These are phyloP conservation scores for Himalopsyche tibetana DNA, from an alignment of 2,888 invertebrate species.

Conservation along the genomic window DNA sequence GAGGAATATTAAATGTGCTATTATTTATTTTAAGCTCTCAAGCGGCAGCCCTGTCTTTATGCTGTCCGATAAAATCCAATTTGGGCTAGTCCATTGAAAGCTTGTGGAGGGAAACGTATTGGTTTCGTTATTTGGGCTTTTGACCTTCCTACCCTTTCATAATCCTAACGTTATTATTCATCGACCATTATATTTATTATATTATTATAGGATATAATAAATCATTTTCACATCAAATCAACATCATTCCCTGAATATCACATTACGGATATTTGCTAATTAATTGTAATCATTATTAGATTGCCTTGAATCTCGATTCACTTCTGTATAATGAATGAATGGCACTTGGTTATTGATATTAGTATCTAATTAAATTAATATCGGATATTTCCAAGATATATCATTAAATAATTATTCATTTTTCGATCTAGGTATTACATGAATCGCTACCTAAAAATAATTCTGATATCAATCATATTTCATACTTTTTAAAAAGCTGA, in stretches of 20 bases:
- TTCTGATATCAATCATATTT: too few relatives aligned
- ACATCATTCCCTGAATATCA: not conserved
- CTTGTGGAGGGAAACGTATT: not conserved
- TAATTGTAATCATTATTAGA: slow-evolving; percentile 7
- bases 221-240: not conserved
- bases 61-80: slow-evolving; percentile 23
- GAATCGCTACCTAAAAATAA: too few relatives aligned
- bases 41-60: not conserved
- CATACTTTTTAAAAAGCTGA: too few relatives aligned
- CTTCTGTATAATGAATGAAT: not conserved
- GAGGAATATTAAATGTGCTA: too few relatives aligned
- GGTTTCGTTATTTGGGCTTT: slow-evolving; percentile 9
- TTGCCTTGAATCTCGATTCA: not conserved
- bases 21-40: not conserved
- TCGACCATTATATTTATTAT: slow-evolving; percentile 1
- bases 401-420: too few relatives aligned
- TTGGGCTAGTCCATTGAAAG: slow-evolving; percentile 15
- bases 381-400: too few relatives aligned
- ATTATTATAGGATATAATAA: not conserved
- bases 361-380: too few relatives aligned
- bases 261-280: not conserved
- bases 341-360: not conserved
- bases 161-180: not conserved
- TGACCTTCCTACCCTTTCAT: not conserved
- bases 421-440: too few relatives aligned